Evolutionary conservation across 1,140 invertebrate genomes (phyloP), one percentile per base, ranked within the genome.

Genomic region (Zophobas atratus): DNA sequence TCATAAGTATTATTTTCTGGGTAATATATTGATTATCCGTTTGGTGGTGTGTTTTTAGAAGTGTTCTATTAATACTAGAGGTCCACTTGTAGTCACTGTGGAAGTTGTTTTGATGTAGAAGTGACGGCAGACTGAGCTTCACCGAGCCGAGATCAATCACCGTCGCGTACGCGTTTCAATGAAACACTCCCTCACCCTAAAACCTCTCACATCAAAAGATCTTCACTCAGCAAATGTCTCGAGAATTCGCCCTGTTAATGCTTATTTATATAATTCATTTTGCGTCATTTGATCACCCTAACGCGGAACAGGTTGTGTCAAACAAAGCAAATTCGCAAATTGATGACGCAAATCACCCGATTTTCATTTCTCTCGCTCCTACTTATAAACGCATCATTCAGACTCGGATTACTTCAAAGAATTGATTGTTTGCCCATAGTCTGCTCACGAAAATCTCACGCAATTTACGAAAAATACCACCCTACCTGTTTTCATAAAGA

Each of bases 181-280:
- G 55, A 55, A 73, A 56, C 55, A 55, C 71, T 56, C 71, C 36
- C 71, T 73, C 71, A 55, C 71, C 49, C 71, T 73, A 73, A 73
- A 57, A 55, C 71, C 49, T 57, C 55, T 53, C 49, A 57, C 55
- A 73, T 73, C 71, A 73, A 57, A 73, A 73, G 55, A 57, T 55
- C 55, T 57, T 57, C 70, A 72, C 51, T 72, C 46, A 49, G 70
- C 51, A 53, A 72, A 51, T 51, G 48, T 55, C 51, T 72, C 6
- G n/a, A 55, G 35, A 53, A 51, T 55, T 51, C 49, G 55, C 71
- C 48, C 43, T 53, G 71, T 73, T 73, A 73, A 73, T 73, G 71
- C 32, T 57, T 73, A 73, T 73, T 73, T 73, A 73, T 73, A 73
- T 55, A 73, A 73, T 73, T 73, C 55, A 73, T 73, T 73, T 73